These are phyloP conservation scores for Heliconius ismenius DNA, from an alignment of 2,888 invertebrate species.

Conservation along the genomic window DNA sequence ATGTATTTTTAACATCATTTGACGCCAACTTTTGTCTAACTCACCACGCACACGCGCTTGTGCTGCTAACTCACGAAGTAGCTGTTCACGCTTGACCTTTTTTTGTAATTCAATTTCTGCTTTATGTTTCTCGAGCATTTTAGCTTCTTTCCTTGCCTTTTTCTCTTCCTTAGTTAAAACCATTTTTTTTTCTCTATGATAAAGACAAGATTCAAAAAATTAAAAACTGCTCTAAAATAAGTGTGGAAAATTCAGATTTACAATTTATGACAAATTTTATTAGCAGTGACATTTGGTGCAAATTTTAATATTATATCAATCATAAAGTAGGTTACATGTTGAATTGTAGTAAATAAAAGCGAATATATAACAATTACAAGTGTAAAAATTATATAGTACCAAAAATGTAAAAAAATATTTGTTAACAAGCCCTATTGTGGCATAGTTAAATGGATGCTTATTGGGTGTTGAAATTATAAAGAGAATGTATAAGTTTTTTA, in stretches of 20 bases:
- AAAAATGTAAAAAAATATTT: too few species aligned
- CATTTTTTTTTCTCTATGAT: slow-evolving; percentile 50
- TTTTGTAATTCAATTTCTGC: slow-evolving; percentile 58
- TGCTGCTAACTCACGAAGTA: slow-evolving; percentile 62
- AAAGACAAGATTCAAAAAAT: slow-evolving; percentile 30
- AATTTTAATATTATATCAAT: neutral
- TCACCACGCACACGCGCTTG: slow-evolving; percentile 58
- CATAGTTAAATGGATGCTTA: too few species aligned
- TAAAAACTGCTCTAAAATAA: neutral
- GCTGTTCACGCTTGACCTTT: slow-evolving; percentile 56
- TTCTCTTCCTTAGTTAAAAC: slow-evolving; percentile 66
- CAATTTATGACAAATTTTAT: slow-evolving; percentile 3
- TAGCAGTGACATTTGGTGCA: neutral
- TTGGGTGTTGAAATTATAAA: too few species aligned
- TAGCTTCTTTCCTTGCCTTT: slow-evolving; percentile 67
- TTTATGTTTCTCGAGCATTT: slow-evolving; percentile 60
- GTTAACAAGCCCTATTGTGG: too few species aligned
- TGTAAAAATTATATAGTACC: too few species aligned
- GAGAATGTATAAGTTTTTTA: too few species aligned
- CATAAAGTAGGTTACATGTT: slow-evolving; percentile 7
- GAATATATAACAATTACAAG: too few species aligned
- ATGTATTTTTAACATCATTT: slow-evolving; percentile 71
- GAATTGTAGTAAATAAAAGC: neutral
- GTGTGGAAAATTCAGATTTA: too few species aligned
- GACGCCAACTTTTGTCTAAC: slow-evolving; percentile 65